A percentile compares a stretch with the other conserved stretches of the same genome.
Evolutionary conservation across 2,113 vertebrate genomes (phyloP).

Genomic region (Rhabdornis inornatus): DNA sequence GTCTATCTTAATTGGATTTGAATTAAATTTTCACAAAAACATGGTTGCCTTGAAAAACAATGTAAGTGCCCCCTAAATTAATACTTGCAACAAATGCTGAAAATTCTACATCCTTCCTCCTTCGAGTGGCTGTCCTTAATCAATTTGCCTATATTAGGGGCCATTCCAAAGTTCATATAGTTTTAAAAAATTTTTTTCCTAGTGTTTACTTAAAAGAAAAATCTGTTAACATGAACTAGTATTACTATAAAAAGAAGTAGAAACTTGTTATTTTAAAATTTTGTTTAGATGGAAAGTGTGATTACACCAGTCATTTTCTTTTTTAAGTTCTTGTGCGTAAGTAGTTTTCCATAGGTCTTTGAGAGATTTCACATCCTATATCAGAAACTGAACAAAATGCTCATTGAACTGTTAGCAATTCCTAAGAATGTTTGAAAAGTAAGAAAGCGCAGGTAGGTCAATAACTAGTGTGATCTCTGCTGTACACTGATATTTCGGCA

Average conservation of each 20-base stretch:
- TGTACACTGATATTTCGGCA: rapidly evolving
- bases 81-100: not conserved
- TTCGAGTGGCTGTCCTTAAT: not conserved
- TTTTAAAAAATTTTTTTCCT: not conserved
- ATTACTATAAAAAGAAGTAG: not conserved
- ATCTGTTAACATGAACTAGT: not conserved
- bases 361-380: not conserved
- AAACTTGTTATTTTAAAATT: not conserved
- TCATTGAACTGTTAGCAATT: not conserved
- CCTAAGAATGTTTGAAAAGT: not conserved
- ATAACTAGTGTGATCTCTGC: not conserved
- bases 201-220: not conserved
- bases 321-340: not conserved
- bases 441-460: not conserved
- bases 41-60: not conserved
- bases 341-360: not conserved
- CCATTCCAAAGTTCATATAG: not conserved
- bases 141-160: not conserved
- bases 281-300: not conserved
- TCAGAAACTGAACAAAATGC: not conserved
- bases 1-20: not conserved
- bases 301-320: not conserved
- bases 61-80: not conserved
- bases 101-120: not conserved
- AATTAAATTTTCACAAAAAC: not conserved